Percentiles rank a stretch among this genome's conserved stretches.
These are phyloP conservation scores for Ardeotis arabs DNA, from an alignment of 2,113 vertebrate genomes.

Conservation along the genomic window DNA sequence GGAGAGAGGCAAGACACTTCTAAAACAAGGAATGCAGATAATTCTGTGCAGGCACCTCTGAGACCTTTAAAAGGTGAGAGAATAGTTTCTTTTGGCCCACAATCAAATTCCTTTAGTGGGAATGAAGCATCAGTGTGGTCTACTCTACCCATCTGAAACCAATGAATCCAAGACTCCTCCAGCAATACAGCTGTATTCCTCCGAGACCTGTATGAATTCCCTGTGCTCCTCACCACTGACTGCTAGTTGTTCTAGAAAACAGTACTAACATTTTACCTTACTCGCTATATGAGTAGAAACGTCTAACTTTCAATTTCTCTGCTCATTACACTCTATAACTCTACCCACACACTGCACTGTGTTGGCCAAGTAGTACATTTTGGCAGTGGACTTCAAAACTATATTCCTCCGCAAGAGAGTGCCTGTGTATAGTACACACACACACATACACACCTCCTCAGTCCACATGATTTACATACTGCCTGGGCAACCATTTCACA, in stretches of 20 bases:
- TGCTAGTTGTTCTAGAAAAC: neutral
- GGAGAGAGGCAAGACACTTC: neutral
- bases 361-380: neutral
- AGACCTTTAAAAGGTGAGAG: neutral
- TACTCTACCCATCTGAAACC: neutral
- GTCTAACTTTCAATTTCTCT: neutral
- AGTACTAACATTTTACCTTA: neutral
- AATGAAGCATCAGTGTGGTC: neutral
- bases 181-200: neutral
- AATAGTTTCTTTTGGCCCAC: neutral
- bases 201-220: neutral
- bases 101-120: neutral
- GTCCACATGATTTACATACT: neutral
- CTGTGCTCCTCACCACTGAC: neutral
- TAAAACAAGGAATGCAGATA: neutral
- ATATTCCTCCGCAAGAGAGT: neutral
- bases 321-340: neutral
- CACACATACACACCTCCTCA: neutral
- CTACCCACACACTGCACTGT: constrained; percentile 10
- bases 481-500: neutral
- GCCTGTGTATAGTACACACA: neutral
- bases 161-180: neutral
- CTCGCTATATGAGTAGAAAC: neutral
- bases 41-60: neutral
- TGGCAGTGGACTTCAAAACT: constrained; percentile 24